These are phyloP conservation scores for Borostomias antarcticus DNA, from an alignment of 2,797 vertebrate species.

Conservation along the genomic window DNA sequence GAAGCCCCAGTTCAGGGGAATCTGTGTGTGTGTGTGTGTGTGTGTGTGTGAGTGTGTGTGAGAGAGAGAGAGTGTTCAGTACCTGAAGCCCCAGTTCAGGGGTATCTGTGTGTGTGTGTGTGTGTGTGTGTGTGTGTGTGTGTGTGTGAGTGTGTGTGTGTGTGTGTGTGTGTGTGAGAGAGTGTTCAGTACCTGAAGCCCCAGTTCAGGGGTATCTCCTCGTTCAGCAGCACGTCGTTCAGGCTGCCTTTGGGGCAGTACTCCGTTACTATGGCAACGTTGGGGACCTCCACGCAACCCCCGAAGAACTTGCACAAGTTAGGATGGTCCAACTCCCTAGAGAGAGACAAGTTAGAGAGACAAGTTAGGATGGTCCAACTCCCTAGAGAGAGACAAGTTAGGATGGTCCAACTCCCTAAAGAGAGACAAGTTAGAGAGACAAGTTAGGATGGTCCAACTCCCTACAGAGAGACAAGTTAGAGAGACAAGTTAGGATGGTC, in stretches of 20 bases:
- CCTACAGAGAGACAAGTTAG: no score
- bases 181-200: slow-evolving; percentile 78
- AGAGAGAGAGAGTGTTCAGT: neutral
- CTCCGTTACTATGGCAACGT: slow-evolving; percentile 85
- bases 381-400: no score
- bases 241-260: slow-evolving; percentile 88
- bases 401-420: no score
- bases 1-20: slow-evolving; percentile 87
- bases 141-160: neutral
- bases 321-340: slow-evolving; percentile 82
- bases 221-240: slow-evolving; percentile 80
- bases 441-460: no score
- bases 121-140: neutral
- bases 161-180: slow-evolving; percentile 6
- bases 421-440: no score
- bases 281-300: slow-evolving; percentile 81
- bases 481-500: neutral
- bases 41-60: slow-evolving; percentile 3
- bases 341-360: neutral
- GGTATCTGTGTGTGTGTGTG: neutral
- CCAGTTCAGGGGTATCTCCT: slow-evolving; percentile 86
- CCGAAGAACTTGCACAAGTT: slow-evolving; percentile 88
- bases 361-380: no score
- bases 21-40: slow-evolving; percentile 44
- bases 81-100: neutral